Base-by-base conservation (phyloP, 2,113 vertebrate genomes). In the Benitochromis conjunctus region DNA sequence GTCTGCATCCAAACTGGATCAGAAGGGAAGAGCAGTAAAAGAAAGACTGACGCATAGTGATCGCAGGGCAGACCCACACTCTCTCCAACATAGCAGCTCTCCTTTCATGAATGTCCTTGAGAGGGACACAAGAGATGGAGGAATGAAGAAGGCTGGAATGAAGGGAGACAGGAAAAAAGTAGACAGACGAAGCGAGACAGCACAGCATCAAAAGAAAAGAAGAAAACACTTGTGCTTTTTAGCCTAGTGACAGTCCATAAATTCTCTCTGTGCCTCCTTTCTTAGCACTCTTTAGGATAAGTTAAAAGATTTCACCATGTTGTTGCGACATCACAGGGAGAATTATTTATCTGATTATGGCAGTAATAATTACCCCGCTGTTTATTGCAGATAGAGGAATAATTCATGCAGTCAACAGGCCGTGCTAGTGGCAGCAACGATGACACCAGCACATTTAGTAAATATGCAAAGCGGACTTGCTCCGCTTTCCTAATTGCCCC, bases 311-410 rank as follows among this genome's bases (percentile, higher is more conserved):
- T 97, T 85, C 96, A 96, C 97, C 96, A 95, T 96, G 97, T 97
- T 24, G 64, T 71, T 77, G 60, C 96, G 97, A 96, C 97, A 97
- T 97, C 97, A 97, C 96, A 97, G 96, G 96, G 95, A 97, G 96
- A 97, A 97, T 98, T 98, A 98, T 99, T 98, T 98, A 98, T 99
- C 98, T 98, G 98, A 98, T 98, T 97, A 98, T 97, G 97, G 97
- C 96, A 94, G 97, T 97, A 99, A 99, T 99, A 98, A 99, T 99
- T 98, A 98, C 97, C 97, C 98, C 97, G 98, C 98, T 99, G 98
- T 98, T 99, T 98, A 98, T 96, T 97, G 97, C 97, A 98, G 97
- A 98, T 98, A 98, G 97, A 98, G 97, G 97, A 98, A 99, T 99
- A 99, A 99, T 98, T 99, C 97, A 99, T 97, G 97, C 96, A 98